Base-by-base conservation (phyloP, 2,113 vertebrate species). In the Grammomys surdaster region DNA sequence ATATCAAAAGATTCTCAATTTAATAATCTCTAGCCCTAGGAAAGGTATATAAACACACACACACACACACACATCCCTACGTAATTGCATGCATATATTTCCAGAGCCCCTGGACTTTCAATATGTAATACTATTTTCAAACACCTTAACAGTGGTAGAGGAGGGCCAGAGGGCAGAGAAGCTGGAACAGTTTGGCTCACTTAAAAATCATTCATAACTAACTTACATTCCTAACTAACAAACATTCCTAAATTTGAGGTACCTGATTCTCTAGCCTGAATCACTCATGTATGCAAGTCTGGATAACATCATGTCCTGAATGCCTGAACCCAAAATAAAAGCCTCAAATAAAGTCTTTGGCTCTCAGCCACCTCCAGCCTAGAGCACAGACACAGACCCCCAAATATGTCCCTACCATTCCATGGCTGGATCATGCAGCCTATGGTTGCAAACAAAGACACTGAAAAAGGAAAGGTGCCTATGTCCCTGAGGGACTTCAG, bases 171-270 rank as follows among this genome's bases (percentile, higher is more conserved):
- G 14, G 20, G 17, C 43, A 63, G 67, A 75, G 19, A 91, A 75
- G 14, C 9, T 70, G 56, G 10, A 95, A 69, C 5, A 92, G 7
- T 54, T 46, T 72, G 67, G 17, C 20, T 93, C 46, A 86, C 31
- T 51, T 93, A 76, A 95, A 93, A 96, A 33, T 81, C 14, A 95
- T 33, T 88, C 82, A 10, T 28, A 93, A 73, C 56, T 76, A 67
- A 69, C 28, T 75, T 90, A 63, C 60, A 63, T 63, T 63, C 19
- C 58, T 60, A 60, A 60, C 58, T 93, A 63, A 88, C 75, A 94
- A 63, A 20, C 51, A 72, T 85, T 81, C 24, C 17, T 90, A 51
- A 76, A 33, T 58, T 51, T 54, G 69, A 90, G 65, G 31, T 86
- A 46, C 33, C 46, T 60, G 67, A 91, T 70, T 81, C 6, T 88